Conservation (phyloP, 2,113 vertebrate genomes). For the Corynorhinus townsendii region DNA sequence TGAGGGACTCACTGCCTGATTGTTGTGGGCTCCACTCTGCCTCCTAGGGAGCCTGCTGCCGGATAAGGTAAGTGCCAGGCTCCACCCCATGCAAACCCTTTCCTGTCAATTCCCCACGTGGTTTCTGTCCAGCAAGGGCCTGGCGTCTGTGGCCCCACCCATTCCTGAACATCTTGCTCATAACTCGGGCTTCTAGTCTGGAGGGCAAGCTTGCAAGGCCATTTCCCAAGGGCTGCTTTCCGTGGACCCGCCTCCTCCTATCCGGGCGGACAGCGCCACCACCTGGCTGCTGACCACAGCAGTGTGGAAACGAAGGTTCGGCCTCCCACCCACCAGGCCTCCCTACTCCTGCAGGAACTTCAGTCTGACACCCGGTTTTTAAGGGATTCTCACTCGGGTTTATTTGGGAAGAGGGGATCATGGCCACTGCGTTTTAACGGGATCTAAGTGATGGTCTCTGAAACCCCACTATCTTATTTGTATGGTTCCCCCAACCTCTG, state of each 20-base stretch:
- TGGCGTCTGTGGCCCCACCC: not conserved
- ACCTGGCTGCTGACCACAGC: conserved; percentile 87
- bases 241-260: conserved; percentile 73
- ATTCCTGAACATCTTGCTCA: not conserved
- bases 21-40: not conserved
- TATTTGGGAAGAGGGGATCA: no score
- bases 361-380: not conserved
- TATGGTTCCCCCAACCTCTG: no score
- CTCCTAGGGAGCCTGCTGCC: not conserved
- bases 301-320: no score
- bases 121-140: not conserved
- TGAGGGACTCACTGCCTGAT: not conserved
- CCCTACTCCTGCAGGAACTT: not conserved
- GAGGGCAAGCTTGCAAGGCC: not conserved
- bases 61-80: not conserved
- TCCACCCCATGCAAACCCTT: not conserved
- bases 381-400: not conserved
- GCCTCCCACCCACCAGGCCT: fast-evolving
- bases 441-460: not conserved
- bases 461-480: not conserved
- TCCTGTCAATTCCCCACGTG: not conserved
- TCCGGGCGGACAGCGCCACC: conserved; percentile 84
- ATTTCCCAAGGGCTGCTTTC: not conserved
- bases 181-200: not conserved
- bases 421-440: not conserved